phyloP scores from a whole-genome alignment of 2,797 vertebrate genomes.

The Trematomus bernacchii region DNA sequence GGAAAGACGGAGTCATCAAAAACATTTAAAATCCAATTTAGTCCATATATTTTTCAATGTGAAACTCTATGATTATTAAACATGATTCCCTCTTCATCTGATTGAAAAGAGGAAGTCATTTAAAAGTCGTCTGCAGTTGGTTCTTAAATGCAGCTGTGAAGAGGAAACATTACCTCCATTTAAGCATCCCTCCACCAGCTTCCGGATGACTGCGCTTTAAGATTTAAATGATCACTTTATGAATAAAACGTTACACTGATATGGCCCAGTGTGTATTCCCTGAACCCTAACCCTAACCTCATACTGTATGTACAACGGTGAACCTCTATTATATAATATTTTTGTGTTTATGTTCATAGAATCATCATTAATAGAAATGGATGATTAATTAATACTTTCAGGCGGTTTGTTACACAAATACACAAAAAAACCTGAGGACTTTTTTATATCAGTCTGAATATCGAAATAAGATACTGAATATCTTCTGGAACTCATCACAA shows the following conservation, averaged over 20 bases:
- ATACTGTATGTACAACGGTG: neutral
- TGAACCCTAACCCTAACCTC: neutral
- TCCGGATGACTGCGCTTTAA: constrained; percentile 28
- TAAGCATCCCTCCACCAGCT: constrained; percentile 21
- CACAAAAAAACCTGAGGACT: neutral
- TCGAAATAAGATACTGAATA: neutral
- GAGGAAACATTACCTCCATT: constrained; percentile 33
- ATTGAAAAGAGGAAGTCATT: constrained; percentile 53
- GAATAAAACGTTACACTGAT: constrained; percentile 25
- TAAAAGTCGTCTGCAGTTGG: constrained; percentile 38
- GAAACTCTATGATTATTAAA: constrained; percentile 21
- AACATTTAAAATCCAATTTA: constrained; percentile 22
- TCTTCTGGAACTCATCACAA: neutral
- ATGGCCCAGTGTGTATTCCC: neutral
- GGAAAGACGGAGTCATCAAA: constrained; percentile 10
- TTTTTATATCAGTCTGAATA: neutral
- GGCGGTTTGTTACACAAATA: neutral
- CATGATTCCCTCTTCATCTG: constrained; percentile 40
- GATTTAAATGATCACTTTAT: constrained; percentile 34
- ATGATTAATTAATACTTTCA: neutral
- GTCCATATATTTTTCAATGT: constrained; percentile 26
- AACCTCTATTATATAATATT: neutral
- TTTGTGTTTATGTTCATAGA: neutral
- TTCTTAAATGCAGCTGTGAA: constrained; percentile 60
- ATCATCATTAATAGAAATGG: neutral